Base-by-base conservation (phyloP, 2,888 invertebrate species). In the Conops quadrifasciatus region DNA sequence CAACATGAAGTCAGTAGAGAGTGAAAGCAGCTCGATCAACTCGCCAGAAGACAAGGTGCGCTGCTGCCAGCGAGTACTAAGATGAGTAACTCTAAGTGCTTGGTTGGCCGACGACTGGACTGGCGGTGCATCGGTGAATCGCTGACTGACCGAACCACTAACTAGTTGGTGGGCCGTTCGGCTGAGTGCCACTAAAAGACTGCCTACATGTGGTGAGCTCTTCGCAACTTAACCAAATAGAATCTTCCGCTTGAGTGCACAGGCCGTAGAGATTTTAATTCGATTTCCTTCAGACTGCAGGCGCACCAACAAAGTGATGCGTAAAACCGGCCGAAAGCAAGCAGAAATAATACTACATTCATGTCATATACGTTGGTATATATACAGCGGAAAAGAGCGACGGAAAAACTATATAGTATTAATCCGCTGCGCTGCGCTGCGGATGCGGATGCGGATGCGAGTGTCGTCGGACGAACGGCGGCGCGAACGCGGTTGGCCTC, bases 231-330 rank as follows among this genome's bases (percentile, higher is more conserved):
- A 11, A 9, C n/a, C 5, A 51, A 65, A 58, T 67, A 67, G 58
- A 67, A 67, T 60, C 60, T 47, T 51, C 60, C 70, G 58, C 70
- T 71, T 68, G 71, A 69, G 63, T 71, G 72, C 70, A 67, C 72
- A 70, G 67, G 73, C 73, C 71, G 67, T 71, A 63, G 71, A 73
- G 71, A n/a, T n/a, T 71, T 73, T 73, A 73, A 73, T 73, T 73
- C 73, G 73, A 71, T 73, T 73, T 73, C 71, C 66, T 62, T 65
- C 66, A 67, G 68, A 58, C 4, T 7, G 28, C 13, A 51, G 30
- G 16, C 47, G 51, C 28, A 60, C 59, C 45, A 53, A 69, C 30
- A 30, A 43, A 9, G 19, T 21, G 15, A 56, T 21, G 21, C 15
- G 15, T 13, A 47, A 64, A 47, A 24, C 49, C 21, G 47, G 19